Percentiles rank a stretch among this genome's conserved stretches.
Conservation (phyloP, 2,888 invertebrate genomes). For the Brachypterus glaber region DNA sequence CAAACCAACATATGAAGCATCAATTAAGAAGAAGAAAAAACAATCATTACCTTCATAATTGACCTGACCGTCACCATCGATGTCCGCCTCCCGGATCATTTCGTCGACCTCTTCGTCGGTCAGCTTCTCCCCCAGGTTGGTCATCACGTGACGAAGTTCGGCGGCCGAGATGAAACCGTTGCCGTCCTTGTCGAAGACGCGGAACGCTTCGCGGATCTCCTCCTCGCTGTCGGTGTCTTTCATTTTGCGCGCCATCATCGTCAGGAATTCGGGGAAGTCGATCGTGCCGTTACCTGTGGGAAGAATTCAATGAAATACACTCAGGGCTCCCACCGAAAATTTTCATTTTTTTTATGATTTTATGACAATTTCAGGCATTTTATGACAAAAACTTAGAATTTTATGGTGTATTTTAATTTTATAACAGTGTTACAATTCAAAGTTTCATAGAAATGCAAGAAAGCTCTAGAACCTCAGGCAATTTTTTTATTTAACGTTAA, state of each 20-base stretch:
- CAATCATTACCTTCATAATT: conserved; percentile 77
- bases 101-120: conserved; percentile 99
- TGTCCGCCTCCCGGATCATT: conserved; percentile 98
- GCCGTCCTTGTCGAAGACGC: conserved; percentile 99
- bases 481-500: too few relatives aligned
- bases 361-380: too few relatives aligned
- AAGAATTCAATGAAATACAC: too few relatives aligned
- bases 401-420: too few relatives aligned
- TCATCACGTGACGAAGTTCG: conserved; percentile 98
- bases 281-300: conserved; percentile 99
- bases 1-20: conserved; percentile 17
- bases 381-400: too few relatives aligned
- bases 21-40: too few relatives aligned
- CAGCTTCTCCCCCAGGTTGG: conserved; percentile 98
- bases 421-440: too few relatives aligned
- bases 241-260: conserved; percentile 99
- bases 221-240: conserved; percentile 99
- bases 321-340: too few relatives aligned
- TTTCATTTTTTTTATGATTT: too few relatives aligned
- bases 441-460: too few relatives aligned
- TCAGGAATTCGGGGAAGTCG: conserved; percentile 99
- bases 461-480: too few relatives aligned
- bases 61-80: conserved; percentile 98
- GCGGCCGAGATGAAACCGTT: conserved; percentile 98
- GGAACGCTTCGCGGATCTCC: conserved; percentile 97